Evolutionary conservation across 2,113 vertebrate genomes (phyloP).

Genomic region (Anguilla rostrata): DNA sequence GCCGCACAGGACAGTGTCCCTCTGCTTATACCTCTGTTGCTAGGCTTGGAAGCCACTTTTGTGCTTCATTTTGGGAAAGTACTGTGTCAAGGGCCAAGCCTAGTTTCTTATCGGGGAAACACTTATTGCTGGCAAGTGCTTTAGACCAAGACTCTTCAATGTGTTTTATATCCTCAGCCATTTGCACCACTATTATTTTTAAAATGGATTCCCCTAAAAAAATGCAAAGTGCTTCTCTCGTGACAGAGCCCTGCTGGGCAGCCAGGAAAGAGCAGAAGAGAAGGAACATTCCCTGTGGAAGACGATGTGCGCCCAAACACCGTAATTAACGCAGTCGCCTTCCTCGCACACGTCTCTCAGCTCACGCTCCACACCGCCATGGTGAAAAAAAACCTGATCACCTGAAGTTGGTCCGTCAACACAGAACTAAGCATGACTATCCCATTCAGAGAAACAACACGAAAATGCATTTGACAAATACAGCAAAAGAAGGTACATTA

Average conservation of each 20-base stretch:
- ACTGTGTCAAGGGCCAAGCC: background rate
- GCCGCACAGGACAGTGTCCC: background rate
- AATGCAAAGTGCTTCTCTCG: background rate
- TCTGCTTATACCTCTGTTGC: background rate
- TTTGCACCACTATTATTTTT: background rate
- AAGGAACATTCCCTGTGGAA: background rate
- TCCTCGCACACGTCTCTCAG: background rate
- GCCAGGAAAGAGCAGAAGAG: background rate
- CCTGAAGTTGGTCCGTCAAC: slow-evolving; percentile 12
- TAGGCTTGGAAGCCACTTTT: background rate
- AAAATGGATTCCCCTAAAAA: background rate
- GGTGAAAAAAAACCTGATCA: background rate
- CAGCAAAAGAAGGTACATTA: background rate
- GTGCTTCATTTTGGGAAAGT: background rate
- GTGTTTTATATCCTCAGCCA: background rate
- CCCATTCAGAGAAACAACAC: background rate
- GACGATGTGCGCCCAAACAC: background rate
- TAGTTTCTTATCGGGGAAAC: background rate
- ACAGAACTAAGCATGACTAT: background rate
- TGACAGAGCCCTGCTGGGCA: background rate
- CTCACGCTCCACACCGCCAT: background rate
- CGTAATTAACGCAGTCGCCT: background rate
- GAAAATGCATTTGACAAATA: background rate
- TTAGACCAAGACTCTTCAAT: background rate
- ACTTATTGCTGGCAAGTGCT: background rate